phyloP scores from a whole-genome alignment of 2,797 vertebrate species.

The Ptychobarbus kaznakovi region DNA sequence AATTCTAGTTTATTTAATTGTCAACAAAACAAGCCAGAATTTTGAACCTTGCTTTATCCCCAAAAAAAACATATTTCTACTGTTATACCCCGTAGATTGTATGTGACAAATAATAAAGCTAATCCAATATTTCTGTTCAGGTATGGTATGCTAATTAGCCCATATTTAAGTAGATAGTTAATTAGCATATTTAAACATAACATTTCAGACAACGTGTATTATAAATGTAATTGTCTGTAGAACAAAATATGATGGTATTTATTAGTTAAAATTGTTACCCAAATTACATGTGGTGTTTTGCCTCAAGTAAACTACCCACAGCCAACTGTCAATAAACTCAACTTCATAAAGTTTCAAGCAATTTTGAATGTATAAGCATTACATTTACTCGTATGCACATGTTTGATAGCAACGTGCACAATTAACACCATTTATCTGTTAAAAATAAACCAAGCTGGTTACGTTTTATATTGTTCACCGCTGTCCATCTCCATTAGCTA shows the following conservation, averaged over 20 bases:
- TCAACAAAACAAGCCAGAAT: background rate
- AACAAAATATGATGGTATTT: too few relatives aligned
- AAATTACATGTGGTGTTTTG: background rate
- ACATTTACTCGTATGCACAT: background rate
- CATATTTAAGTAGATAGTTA: background rate
- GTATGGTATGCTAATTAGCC: background rate
- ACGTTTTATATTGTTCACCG: background rate
- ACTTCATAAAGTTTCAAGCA: background rate
- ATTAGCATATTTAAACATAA: background rate
- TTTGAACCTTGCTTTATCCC: background rate
- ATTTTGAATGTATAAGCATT: background rate
- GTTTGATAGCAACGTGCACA: background rate
- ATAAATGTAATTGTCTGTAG: too few relatives aligned
- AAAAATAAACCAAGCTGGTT: background rate
- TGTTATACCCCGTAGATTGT: too few relatives aligned
- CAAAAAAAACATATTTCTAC: background rate
- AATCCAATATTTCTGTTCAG: background rate
- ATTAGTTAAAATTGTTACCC: background rate
- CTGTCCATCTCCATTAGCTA: conserved; percentile 6
- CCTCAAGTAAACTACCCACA: background rate
- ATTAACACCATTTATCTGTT: background rate
- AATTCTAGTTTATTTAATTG: background rate
- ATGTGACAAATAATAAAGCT: too few relatives aligned
- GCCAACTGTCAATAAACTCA: conserved; percentile 22
- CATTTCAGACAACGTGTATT: background rate